A percentile compares a stretch with the other conserved stretches of the same genome.
phyloP scores from a whole-genome alignment of 2,113 vertebrate species.

The Mirounga angustirostris region DNA sequence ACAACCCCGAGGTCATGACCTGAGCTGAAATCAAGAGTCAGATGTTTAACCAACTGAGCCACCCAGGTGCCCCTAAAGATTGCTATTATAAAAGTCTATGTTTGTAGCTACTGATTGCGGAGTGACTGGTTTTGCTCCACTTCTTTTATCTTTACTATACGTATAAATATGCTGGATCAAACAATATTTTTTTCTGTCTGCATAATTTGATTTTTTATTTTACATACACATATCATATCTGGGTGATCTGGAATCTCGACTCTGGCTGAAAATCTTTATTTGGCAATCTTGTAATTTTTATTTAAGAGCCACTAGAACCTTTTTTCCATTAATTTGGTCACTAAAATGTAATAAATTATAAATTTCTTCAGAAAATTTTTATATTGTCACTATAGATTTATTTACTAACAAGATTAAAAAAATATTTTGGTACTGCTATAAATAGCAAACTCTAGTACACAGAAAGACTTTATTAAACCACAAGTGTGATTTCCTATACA shows the following conservation, averaged over 20 bases:
- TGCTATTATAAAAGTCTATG: slow-evolving; percentile 22
- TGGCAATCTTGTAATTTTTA: slow-evolving; percentile 50
- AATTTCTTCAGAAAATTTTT: slow-evolving; percentile 36
- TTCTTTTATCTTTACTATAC: not conserved
- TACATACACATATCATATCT: not conserved
- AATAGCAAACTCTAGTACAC: not conserved
- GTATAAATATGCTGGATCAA: not conserved
- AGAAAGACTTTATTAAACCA: slow-evolving; percentile 50
- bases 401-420: slow-evolving; percentile 12
- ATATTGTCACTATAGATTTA: slow-evolving; percentile 13
- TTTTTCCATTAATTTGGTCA: slow-evolving; percentile 39
- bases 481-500: slow-evolving; percentile 2
- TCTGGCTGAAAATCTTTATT: slow-evolving; percentile 50
- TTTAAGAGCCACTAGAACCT: slow-evolving; percentile 6
- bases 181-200: not conserved
- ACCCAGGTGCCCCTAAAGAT: not conserved
- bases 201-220: slow-evolving; percentile 41
- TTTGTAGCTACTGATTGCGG: slow-evolving; percentile 9
- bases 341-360: slow-evolving; percentile 39
- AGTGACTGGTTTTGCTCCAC: not conserved
- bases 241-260: slow-evolving; percentile 8
- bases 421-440: slow-evolving; percentile 50
- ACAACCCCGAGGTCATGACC: not conserved
- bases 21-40: not conserved
- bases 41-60: not conserved